Percentiles rank a stretch among this genome's conserved stretches.
These are phyloP conservation scores for Condylura cristata DNA, from an alignment of 2,113 vertebrate species.

Conservation along the genomic window DNA sequence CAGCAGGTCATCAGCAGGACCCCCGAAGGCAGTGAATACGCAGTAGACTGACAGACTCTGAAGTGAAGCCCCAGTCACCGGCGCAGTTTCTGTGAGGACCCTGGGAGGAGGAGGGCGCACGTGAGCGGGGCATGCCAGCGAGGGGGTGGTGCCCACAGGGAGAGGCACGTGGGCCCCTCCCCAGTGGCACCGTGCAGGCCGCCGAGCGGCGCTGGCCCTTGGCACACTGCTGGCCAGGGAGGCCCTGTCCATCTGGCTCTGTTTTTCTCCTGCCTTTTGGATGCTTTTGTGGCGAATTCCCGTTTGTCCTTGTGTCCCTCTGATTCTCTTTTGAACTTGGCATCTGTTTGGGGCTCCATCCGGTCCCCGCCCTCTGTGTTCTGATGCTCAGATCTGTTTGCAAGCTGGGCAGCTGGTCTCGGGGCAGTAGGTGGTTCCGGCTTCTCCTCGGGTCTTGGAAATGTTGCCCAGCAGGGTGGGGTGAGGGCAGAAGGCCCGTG, in stretches of 20 bases:
- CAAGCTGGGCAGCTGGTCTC: neutral
- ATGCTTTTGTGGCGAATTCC: constrained; percentile 1
- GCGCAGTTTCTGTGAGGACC: neutral
- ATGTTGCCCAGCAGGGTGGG: accelerated
- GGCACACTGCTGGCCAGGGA: constrained; percentile 28
- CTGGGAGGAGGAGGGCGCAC: neutral
- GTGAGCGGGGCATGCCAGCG: neutral
- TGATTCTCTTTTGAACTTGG: constrained; percentile 56
- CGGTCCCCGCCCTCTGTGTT: neutral
- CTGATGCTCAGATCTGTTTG: neutral
- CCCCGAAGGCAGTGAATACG: neutral
- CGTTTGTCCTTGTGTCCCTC: neutral
- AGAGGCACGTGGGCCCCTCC: neutral
- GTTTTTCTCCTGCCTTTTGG: constrained; percentile 44
- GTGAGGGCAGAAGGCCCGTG: neutral
- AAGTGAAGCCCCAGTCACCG: neutral
- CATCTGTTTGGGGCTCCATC: constrained; percentile 48
- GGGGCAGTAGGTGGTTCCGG: neutral
- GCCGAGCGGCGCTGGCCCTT: neutral
- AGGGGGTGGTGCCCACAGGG: neutral
- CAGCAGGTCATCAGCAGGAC: neutral
- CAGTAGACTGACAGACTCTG: too few relatives aligned
- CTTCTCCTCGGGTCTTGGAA: neutral
- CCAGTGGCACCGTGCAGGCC: accelerated
- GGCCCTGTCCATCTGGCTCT: constrained; percentile 76